Base-by-base conservation (phyloP, 2,888 invertebrate species). In the Stictocephala bisonia region DNA sequence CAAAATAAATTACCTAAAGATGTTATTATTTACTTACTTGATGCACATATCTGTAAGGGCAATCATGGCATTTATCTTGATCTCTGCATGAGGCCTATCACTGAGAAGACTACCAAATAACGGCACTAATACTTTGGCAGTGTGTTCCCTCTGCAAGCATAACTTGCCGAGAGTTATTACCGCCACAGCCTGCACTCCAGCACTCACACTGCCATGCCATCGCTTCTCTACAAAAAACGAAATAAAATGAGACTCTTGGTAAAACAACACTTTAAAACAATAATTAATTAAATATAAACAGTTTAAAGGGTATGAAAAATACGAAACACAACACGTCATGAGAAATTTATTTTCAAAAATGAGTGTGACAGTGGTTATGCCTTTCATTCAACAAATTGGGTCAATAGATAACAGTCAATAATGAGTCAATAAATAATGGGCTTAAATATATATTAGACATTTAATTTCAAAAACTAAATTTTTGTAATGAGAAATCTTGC, bases 21-120 rank as follows among this genome's bases (percentile, higher is more conserved):
- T n/a, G n/a, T 44, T 44, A 13, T n/a, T 44, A 24, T 15, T 13
- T 31, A 66, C 58, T 68, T 67, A 86, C 85, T 89, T 88, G 78
- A 88, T 85, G 82, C 91, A 91, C 66, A 92, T 86, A 82, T 93
- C 93, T 0, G 88, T 85, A 75, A 90, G 85, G 40, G 89, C 88
- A 76, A 89, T 86, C 68, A 92, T 87, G 29, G 91, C 87, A 84
- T 93, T 93, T 82, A 90, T 87, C 44, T 90, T 85, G 7, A 92
- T 86, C 20, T 86, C 84, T 24, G 86, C 83, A 73, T 88, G 86
- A 50, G 84, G 84, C n/a, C 82, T 81, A 15, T 81, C 79, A 64
- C 86, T 86, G 80, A 93, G 85, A 77, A 91, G 84, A 60, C 84
- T 82, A 0, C 90, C 90, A 71, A 92, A 84, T 67, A 88, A 86